Conservation (phyloP, 2,888 invertebrate species). For the Acleris sparsana region DNA sequence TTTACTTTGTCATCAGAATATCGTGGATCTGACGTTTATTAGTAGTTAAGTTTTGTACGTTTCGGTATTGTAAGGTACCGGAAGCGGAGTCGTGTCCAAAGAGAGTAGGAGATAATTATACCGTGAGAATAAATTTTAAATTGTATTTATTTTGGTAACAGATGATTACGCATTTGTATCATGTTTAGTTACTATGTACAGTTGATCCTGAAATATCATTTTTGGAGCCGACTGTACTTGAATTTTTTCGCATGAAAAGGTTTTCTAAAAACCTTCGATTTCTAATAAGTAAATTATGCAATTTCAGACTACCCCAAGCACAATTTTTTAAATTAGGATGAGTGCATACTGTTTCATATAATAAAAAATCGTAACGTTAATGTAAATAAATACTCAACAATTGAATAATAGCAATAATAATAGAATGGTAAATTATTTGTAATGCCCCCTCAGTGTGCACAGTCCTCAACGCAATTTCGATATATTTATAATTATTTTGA, state of each 20-base stretch:
- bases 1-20: slow-evolving; percentile 41
- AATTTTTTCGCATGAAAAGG: slow-evolving; percentile 35
- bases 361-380: slow-evolving; percentile 19
- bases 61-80: slow-evolving; percentile 59
- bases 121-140: slow-evolving; percentile 47
- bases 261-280: slow-evolving; percentile 59
- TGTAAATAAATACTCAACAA: slow-evolving; percentile 36
- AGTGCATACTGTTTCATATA: slow-evolving; percentile 46
- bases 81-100: slow-evolving; percentile 74
- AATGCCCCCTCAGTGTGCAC: slow-evolving; percentile 48
- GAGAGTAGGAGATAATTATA: slow-evolving; percentile 57
- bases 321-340: slow-evolving; percentile 59
- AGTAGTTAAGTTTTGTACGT: slow-evolving; percentile 40
- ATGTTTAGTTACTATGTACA: slow-evolving; percentile 21
- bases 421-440: slow-evolving; percentile 10
- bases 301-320: slow-evolving; percentile 60
- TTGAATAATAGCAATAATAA: slow-evolving; percentile 22
- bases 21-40: slow-evolving; percentile 56
- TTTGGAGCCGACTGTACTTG: slow-evolving; percentile 9
- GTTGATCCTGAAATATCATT: slow-evolving; percentile 2
- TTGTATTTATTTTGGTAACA: slow-evolving; percentile 51
- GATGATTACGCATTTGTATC: slow-evolving; percentile 41
- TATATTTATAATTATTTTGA: slow-evolving; percentile 61
- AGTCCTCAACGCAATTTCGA: slow-evolving; percentile 58
- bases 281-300: slow-evolving; percentile 51